Evolutionary conservation across 2,888 invertebrate genomes (phyloP), one percentile per base, ranked within the genome.

Genomic region (Caprella mutica): DNA sequence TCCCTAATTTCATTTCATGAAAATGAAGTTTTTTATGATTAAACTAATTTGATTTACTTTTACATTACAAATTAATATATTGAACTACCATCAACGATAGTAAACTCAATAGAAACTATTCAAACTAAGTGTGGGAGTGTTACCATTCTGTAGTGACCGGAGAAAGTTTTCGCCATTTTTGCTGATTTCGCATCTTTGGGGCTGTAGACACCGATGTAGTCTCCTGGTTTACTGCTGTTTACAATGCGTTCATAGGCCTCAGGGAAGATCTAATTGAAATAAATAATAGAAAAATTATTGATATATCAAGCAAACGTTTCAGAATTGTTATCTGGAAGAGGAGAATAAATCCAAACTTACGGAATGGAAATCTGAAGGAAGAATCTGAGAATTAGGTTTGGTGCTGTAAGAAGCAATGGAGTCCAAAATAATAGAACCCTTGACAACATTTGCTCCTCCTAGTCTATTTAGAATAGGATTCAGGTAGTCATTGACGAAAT

Each of bases 171-270:
- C n/a, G n/a, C n/a, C n/a, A n/a, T 33, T 33, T 14, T 14, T 33
- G 14, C 14, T 33, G 14, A 40, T 40, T 30, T 30, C 9, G 21
- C 17, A 27, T 24, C 21, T 26, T 30, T 30, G 30, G 1, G 12
- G 48, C 33, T 17, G 48, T 48, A 48, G 19, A n/a, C 48, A 6
- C 29, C 48, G 1, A 48, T 19, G 30, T 30, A 48, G 48, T 48
- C n/a, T 5, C 48, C 48, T 30, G 29, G 29, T 1, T 48, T 48
- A 12, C 6, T 19, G 5, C 3, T 5, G 9, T 14, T 30, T 3
- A 8, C n/a, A 23, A 48, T 48, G 17, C 29, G 29, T 12, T 27
- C 6, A 23, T 48, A 48, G 17, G 48, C 48, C 1, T 48, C 27
- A 5, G 48, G 48, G 27, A 48, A 48, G 8, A 48, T 30, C 30